Evolutionary conservation across 92 coral and sea anemone genomes (phyloP), one percentile per base, ranked within the genome.

Genomic region (Desmophyllum pertusum): DNA sequence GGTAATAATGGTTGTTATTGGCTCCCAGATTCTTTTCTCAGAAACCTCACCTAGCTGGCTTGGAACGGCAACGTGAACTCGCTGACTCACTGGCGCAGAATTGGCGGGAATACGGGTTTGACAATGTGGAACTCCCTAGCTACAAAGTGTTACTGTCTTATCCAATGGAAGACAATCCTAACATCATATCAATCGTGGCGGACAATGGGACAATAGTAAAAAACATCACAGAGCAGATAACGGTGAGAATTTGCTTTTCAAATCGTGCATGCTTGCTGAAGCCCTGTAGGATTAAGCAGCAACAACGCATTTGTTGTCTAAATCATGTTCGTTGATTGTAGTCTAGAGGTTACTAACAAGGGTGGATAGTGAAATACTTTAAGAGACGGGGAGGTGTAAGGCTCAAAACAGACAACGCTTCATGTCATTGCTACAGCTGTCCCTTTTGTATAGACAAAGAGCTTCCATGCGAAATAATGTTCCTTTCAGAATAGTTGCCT

Each of bases 81-180:
- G 89, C 93, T 0, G n/a, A 83, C 3, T 35, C 11, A 29, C 40
- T 93, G 66, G 77, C 68, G 6, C 62, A 66, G 4, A 72, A 75
- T 23, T 93, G 93, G 91, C 79, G 68, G 63, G 78, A 52, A 43
- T 91, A 78, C 63, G 91, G 78, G 35, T 93, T 91, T 61, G 89
- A 88, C 77, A 81, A 91, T 33, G 94, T 93, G 17, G 97, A 93
- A 81, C 81, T 69, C 41, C 91, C 90, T 23, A 83, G 75, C 40
- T 93, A 93, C 85, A 85, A 93, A 35, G 93, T 91, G 38, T 72
- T 87, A 37, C 65, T 91, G 53, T 88, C 94, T 0, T 83, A 81
- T 80, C 91, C 94, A 7, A 40, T 63, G 57, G 91, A 91, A 33
- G 91, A 92, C 41, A 88, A 91, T 19, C 93, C 97, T 4, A 93